These are phyloP conservation scores for Neoniphon sammara DNA, from an alignment of 2,797 vertebrate species.

Conservation along the genomic window DNA sequence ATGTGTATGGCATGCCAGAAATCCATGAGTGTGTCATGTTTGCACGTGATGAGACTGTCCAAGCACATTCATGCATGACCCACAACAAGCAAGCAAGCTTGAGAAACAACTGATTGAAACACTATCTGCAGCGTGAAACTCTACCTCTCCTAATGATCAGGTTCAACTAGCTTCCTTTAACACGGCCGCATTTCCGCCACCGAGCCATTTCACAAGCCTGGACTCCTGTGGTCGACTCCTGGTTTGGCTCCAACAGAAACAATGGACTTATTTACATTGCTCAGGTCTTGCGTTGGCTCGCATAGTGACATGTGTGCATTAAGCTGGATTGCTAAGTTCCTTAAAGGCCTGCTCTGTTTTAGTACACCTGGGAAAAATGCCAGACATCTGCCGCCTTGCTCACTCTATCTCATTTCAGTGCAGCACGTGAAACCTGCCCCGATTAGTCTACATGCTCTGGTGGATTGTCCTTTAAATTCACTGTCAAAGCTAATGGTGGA, in stretches of 20 bases:
- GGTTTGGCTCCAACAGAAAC: slow-evolving; percentile 6
- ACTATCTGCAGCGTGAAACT: slow-evolving; percentile 24
- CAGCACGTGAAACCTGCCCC: slow-evolving; percentile 54
- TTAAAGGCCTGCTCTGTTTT: slow-evolving; percentile 54
- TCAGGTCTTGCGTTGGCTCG: slow-evolving; percentile 29
- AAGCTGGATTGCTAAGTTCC: slow-evolving; percentile 55
- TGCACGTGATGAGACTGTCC: neutral
- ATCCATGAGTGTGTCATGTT: neutral
- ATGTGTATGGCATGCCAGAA: neutral
- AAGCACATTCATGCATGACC: neutral
- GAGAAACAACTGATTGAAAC: slow-evolving; percentile 34
- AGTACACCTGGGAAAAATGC: slow-evolving; percentile 48
- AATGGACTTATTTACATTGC: slow-evolving; percentile 4
- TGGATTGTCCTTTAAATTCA: neutral
- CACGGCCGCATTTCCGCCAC: neutral
- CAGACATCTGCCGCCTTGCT: slow-evolving; percentile 61
- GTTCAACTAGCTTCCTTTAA: slow-evolving; percentile 17
- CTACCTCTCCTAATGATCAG: slow-evolving; percentile 23
- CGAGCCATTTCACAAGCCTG: neutral
- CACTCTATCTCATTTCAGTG: slow-evolving; percentile 28
- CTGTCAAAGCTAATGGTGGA: slow-evolving; percentile 1
- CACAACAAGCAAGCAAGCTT: neutral
- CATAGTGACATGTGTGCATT: slow-evolving; percentile 56
- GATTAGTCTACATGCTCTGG: slow-evolving; percentile 10
- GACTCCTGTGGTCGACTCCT: neutral